Evolutionary conservation across 2,797 vertebrate genomes (phyloP), one percentile per base, ranked within the genome.

Genomic region (Sebastes iracundus): DNA sequence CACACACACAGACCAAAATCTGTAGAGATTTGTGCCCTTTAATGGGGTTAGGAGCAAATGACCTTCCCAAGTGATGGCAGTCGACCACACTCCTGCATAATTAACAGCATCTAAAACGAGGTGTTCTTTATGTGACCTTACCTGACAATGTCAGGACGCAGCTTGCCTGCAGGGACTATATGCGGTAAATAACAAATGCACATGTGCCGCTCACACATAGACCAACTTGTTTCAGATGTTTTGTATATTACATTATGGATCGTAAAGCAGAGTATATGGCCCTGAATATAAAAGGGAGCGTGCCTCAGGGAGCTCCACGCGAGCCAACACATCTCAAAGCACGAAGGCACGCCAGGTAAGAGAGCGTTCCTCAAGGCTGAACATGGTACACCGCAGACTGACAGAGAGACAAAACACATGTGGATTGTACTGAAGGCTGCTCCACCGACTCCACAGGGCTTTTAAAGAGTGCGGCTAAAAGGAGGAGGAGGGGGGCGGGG

Each of bases 61-160:
- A 93, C 91, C 92, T 94, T 93, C 92, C 77, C 27, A 56, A 79
- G 81, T 87, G 84, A 93, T n/a, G 77, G 60, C 86, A 86, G 80
- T 76, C 73, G 66, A 88, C 90, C 88, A 79, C 89, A 88, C 88
- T 92, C 62, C 86, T 93, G 90, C 92, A 94, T 95, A 94, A 95
- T 94, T 94, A 94, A 95, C 90, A 77, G 87, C 83, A 85, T 92
- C 90, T 93, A 88, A 93, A 94, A 88, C 80, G 73, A 91, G 84
- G 85, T 84, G 86, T 92, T 94, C 86, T 93, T 90, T 87, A 75
- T 78, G 38, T 90, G 93, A 94, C 94, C 93, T 94, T 92, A 93
- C 82, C 88, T 94, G 93, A 90, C 94, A 92, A 87, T 75, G 79
- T 81, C 79, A 83, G 72, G 75, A 56, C 65, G 62, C 83, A 85